Evolutionary conservation across 2,797 vertebrate species (phyloP).

Genomic region (Darevskia mixta): DNA sequence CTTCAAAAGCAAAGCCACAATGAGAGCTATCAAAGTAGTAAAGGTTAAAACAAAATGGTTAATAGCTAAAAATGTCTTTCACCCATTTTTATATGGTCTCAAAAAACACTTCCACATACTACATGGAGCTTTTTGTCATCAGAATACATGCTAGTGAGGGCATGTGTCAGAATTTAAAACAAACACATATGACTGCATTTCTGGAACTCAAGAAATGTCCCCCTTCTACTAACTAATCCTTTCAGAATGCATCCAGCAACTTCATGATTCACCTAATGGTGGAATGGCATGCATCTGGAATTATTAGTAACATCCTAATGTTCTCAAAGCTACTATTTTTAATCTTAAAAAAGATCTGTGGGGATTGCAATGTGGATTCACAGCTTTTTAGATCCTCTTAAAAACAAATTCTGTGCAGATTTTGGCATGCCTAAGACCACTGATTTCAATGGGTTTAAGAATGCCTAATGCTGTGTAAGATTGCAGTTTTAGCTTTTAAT

Average conservation of each 20-base stretch:
- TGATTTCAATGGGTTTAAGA: not conserved
- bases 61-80: conserved; percentile 60
- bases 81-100: conserved; percentile 54
- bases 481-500: not conserved
- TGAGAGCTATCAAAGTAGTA: conserved; percentile 49
- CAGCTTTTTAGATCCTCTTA: not conserved
- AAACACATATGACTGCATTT: conserved; percentile 56
- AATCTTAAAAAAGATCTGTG: conserved; percentile 52
- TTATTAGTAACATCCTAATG: conserved; percentile 38
- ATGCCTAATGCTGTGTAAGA: not conserved
- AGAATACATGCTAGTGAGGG: conserved; percentile 17
- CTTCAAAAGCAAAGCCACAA: conserved; percentile 50
- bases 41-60: conserved; percentile 54
- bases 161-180: conserved; percentile 61
- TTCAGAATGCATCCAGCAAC: conserved; percentile 34
- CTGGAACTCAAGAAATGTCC: conserved; percentile 57
- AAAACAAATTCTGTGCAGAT: not conserved
- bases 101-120: conserved; percentile 54
- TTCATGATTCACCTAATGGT: conserved; percentile 49
- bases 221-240: conserved; percentile 24
- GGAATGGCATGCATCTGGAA: conserved; percentile 52
- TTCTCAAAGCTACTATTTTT: conserved; percentile 61
- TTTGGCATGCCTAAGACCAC: not conserved
- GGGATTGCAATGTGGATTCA: not conserved
- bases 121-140: conserved; percentile 58